These are phyloP conservation scores for Trematomus loennbergii DNA, from an alignment of 2,113 vertebrate genomes.

Conservation along the genomic window DNA sequence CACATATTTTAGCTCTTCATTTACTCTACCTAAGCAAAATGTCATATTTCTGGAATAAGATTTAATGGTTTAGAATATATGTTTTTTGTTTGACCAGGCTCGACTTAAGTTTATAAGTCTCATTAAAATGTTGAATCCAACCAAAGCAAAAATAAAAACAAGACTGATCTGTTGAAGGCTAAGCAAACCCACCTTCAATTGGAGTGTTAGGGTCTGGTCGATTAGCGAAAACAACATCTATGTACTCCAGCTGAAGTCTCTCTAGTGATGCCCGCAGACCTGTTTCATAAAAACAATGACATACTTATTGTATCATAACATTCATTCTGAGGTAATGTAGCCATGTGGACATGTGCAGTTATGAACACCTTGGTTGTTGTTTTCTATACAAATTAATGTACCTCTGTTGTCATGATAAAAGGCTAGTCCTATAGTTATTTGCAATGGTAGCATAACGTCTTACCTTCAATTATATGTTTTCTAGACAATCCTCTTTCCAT, in stretches of 20 bases:
- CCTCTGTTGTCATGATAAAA: not conserved
- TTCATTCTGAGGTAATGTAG: not conserved
- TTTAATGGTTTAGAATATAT: too few relatives aligned
- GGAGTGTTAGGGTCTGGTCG: slow-evolving; percentile 94
- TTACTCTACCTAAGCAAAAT: too few relatives aligned
- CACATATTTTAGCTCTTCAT: too few relatives aligned
- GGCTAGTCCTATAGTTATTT: not conserved
- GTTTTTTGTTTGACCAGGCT: not conserved
- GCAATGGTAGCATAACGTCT: not conserved
- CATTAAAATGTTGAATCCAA: not conserved
- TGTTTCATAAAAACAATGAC: slow-evolving; percentile 54
- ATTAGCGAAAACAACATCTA: slow-evolving; percentile 95
- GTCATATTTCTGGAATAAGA: too few relatives aligned
- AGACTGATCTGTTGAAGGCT: not conserved
- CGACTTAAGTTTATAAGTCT: not conserved
- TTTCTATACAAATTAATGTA: not conserved
- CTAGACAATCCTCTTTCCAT: slow-evolving; percentile 93
- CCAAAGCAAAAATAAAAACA: not conserved
- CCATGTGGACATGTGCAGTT: not conserved
- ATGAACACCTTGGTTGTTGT: not conserved
- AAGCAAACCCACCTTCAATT: slow-evolving; percentile 90
- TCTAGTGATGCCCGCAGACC: slow-evolving; percentile 91
- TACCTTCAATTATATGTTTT: slow-evolving; percentile 97
- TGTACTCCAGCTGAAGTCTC: slow-evolving; percentile 92
- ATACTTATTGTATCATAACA: not conserved